phyloP scores from a whole-genome alignment of 2,797 vertebrate genomes.

The Echiichthys vipera region DNA sequence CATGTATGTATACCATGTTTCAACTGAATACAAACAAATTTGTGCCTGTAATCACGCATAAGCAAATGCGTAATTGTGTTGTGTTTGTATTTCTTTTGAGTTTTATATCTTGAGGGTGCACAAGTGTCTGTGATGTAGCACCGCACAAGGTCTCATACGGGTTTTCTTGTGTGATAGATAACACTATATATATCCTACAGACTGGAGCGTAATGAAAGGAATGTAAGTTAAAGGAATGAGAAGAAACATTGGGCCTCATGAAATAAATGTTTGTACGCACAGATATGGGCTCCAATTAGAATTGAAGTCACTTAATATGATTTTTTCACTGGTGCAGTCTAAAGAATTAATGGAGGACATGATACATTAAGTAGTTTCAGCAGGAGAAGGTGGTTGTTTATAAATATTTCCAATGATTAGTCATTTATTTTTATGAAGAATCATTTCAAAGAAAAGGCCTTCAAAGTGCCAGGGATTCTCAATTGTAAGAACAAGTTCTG shows the following conservation, averaged over 20 bases:
- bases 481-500: no score
- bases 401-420: no score
- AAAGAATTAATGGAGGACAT: not conserved
- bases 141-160: not conserved
- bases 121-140: conserved; percentile 1
- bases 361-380: no score
- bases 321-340: not conserved
- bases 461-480: no score
- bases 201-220: not conserved
- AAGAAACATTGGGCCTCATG: no score
- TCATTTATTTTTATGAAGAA: no score
- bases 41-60: not conserved
- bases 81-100: conserved; percentile 11
- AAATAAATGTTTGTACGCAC: no score
- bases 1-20: not conserved
- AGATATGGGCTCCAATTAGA: no score
- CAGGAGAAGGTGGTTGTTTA: no score
- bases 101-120: not conserved
- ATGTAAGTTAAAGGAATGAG: not conserved
- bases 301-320: not conserved
- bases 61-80: conserved; percentile 13
- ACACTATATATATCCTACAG: not conserved
- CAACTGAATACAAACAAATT: not conserved
- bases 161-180: not conserved
- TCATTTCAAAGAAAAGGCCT: no score